These are phyloP conservation scores for Coccyzus lansbergi DNA, from an alignment of 2,797 vertebrate species.

Conservation along the genomic window DNA sequence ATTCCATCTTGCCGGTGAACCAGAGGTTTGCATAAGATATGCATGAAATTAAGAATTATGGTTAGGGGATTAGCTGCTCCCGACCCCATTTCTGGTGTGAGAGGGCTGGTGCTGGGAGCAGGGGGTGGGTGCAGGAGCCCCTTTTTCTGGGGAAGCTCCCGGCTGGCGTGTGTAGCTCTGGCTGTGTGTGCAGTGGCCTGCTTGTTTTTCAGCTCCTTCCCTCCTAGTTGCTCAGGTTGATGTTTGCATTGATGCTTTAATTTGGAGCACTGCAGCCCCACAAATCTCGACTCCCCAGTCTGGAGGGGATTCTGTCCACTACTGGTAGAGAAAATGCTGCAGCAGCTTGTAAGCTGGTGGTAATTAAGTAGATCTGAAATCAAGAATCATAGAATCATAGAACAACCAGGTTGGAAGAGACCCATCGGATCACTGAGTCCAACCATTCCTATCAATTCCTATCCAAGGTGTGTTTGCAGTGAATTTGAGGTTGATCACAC, in stretches of 20 bases:
- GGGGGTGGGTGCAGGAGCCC: not conserved
- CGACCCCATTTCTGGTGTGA: not conserved
- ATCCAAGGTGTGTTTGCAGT: not conserved
- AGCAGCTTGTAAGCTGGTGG: not conserved
- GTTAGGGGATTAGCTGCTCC: conserved; percentile 68
- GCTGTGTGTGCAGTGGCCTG: not conserved
- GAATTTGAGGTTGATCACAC: not conserved
- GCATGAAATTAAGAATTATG: conserved; percentile 78
- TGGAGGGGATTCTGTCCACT: not conserved
- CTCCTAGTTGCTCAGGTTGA: not conserved
- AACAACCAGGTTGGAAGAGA: too few relatives aligned
- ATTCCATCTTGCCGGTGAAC: conserved; percentile 72
- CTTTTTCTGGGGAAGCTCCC: not conserved
- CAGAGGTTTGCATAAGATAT: conserved; percentile 72
- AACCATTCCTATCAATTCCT: too few relatives aligned
- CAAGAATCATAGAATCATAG: too few relatives aligned
- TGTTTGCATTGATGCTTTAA: not conserved
- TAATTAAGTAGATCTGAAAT: not conserved
- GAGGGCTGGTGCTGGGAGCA: not conserved
- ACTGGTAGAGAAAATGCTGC: rapidly evolving
- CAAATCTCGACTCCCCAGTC: not conserved
- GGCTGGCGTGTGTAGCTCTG: rapidly evolving
- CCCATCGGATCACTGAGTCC: too few relatives aligned
- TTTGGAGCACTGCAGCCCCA: not conserved
- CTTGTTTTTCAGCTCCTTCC: not conserved